A percentile compares a stretch with the other conserved stretches of the same genome.
phyloP scores from a whole-genome alignment of 2,888 invertebrate species.

The Ectemnius continuus region DNA sequence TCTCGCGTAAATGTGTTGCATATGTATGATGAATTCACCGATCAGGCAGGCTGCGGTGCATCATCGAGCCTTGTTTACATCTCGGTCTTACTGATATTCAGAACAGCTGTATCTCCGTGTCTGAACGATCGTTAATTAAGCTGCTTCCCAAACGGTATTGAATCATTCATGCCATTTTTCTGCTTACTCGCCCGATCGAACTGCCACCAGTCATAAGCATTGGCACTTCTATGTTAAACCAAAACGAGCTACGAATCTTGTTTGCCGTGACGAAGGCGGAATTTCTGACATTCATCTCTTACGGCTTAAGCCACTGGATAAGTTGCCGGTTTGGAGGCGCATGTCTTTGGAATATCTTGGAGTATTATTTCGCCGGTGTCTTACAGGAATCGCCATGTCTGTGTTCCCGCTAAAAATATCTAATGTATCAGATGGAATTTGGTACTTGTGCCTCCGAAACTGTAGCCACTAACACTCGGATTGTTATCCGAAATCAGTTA shows the following conservation, averaged over 20 bases:
- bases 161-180: slow-evolving; percentile 3
- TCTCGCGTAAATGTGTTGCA: slow-evolving; percentile 25
- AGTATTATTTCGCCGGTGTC: no score
- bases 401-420: no score
- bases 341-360: no score
- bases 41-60: slow-evolving; percentile 18
- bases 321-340: no score
- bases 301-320: no score
- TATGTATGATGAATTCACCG: slow-evolving; percentile 18
- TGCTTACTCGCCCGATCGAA: no score
- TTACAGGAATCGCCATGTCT: no score
- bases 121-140: slow-evolving; percentile 44
- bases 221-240: no score
- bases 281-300: no score
- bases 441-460: not conserved
- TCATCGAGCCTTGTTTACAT: slow-evolving; percentile 16
- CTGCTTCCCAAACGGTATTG: slow-evolving; percentile 22
- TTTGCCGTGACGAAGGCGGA: no score
- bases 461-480: not conserved
- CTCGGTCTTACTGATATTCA: slow-evolving; percentile 23
- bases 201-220: no score
- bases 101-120: slow-evolving; percentile 31
- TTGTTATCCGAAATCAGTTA: slow-evolving; percentile 8
- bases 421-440: not conserved
- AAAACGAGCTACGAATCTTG: no score